These are phyloP conservation scores for Ptilodon capucinus DNA, from an alignment of 2,888 invertebrate genomes.

Conservation along the genomic window DNA sequence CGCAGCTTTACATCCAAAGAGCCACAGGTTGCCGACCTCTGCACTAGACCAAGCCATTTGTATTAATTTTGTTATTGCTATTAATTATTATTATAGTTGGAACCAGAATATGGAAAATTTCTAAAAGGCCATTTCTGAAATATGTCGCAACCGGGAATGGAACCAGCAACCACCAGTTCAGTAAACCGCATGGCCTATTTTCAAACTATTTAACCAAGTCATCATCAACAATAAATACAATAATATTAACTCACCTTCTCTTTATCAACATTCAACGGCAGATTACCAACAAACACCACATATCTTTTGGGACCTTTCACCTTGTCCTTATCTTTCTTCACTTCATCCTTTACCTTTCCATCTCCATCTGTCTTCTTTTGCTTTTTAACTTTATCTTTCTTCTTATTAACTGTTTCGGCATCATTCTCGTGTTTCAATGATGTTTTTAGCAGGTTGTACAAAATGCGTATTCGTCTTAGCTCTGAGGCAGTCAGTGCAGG, in stretches of 20 bases:
- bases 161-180: too few species aligned
- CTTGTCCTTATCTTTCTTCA: conserved; percentile 22
- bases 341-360: conserved; percentile 7
- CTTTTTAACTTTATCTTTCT: conserved; percentile 4
- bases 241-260: conserved; percentile 48
- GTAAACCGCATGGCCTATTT: too few species aligned
- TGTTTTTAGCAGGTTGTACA: conserved; percentile 66
- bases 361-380: conserved; percentile 10
- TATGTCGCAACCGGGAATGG: too few species aligned
- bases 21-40: too few species aligned
- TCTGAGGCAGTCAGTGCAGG: conserved; percentile 50
- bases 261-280: conserved; percentile 59
- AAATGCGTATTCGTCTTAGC: conserved; percentile 60
- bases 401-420: conserved; percentile 1
- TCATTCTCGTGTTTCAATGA: conserved; percentile 26
- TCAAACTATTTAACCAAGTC: too few species aligned
- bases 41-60: too few species aligned
- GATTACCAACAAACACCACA: conserved; percentile 74
- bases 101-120: too few species aligned
- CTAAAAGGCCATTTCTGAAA: too few species aligned
- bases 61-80: too few species aligned
- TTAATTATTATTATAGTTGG: too few species aligned
- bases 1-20: too few species aligned
- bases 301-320: conserved; percentile 68
- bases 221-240: background rate